Evolutionary conservation across 2,113 vertebrate species (phyloP).

Genomic region (Prietella phreatophila): DNA sequence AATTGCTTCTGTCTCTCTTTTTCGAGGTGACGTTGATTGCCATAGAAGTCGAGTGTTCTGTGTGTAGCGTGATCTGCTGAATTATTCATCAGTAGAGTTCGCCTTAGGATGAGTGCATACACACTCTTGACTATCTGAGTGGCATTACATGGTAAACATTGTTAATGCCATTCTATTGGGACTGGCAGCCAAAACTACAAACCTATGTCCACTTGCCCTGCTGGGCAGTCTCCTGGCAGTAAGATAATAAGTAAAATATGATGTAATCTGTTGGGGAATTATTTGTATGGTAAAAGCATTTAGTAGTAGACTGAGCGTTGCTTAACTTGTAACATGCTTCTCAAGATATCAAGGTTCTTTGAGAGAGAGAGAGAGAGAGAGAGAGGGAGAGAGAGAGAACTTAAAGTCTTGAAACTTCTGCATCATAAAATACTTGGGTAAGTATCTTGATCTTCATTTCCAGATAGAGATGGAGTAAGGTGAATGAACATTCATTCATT

Average conservation of each 20-base stretch:
- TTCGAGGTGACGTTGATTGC: slow-evolving; percentile 37
- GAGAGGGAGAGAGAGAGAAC: background rate
- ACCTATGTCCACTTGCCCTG: slow-evolving; percentile 6
- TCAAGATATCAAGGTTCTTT: background rate
- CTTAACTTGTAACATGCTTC: background rate
- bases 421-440: background rate
- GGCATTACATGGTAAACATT: slow-evolving; percentile 31
- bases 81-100: slow-evolving; percentile 43
- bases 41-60: slow-evolving; percentile 21
- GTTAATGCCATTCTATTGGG: slow-evolving; percentile 39
- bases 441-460: background rate
- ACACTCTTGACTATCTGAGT: slow-evolving; percentile 30
- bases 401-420: too few species aligned
- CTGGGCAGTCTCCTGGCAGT: background rate
- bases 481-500: background rate
- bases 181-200: slow-evolving; percentile 25
- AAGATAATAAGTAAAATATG: background rate
- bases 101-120: slow-evolving; percentile 24
- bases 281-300: background rate
- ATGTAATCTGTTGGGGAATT: background rate
- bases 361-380: too few species aligned
- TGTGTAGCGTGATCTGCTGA: slow-evolving; percentile 23
- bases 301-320: background rate
- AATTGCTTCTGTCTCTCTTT: slow-evolving; percentile 43
- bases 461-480: background rate